Conservation (phyloP, 2,888 invertebrate genomes). For the Pherbina coryleti region DNA sequence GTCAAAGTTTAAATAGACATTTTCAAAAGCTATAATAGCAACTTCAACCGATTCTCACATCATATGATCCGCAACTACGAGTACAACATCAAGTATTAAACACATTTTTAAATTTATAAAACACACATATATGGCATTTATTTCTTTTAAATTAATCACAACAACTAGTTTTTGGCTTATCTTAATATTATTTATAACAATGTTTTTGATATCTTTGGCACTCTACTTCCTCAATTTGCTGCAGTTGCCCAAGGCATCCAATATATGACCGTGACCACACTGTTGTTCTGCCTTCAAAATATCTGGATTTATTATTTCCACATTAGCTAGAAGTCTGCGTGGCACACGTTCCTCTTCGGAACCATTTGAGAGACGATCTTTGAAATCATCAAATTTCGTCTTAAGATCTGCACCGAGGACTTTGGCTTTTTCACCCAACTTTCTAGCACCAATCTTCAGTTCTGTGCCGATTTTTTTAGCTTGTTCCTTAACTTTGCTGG, state of each 20-base stretch:
- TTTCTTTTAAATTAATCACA: too few relatives aligned
- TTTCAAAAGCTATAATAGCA: not conserved
- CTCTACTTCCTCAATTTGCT: constrained; percentile 59
- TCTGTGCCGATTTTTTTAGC: constrained; percentile 62
- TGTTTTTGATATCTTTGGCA: not conserved
- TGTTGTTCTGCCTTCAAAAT: constrained; percentile 62
- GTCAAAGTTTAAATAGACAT: too few relatives aligned
- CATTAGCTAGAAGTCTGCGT: constrained; percentile 57
- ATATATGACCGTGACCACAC: constrained; percentile 65
- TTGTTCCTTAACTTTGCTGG: constrained; percentile 58
- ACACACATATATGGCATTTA: too few relatives aligned
- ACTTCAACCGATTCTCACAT: not conserved
- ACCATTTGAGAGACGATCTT: constrained; percentile 57
- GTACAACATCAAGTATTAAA: not conserved
- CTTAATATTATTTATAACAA: not conserved
- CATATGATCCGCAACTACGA: not conserved
- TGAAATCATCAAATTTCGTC: constrained; percentile 60
- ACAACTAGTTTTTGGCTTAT: not conserved
- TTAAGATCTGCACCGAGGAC: constrained; percentile 60
- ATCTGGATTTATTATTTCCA: constrained; percentile 64
- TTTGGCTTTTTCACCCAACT: constrained; percentile 61
- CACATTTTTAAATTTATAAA: not conserved
- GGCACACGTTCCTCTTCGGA: constrained; percentile 51
- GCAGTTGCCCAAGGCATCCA: constrained; percentile 66
- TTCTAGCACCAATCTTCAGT: constrained; percentile 61